phyloP scores from a whole-genome alignment of 2,113 vertebrate species.

The Potamarius usumacintae region DNA sequence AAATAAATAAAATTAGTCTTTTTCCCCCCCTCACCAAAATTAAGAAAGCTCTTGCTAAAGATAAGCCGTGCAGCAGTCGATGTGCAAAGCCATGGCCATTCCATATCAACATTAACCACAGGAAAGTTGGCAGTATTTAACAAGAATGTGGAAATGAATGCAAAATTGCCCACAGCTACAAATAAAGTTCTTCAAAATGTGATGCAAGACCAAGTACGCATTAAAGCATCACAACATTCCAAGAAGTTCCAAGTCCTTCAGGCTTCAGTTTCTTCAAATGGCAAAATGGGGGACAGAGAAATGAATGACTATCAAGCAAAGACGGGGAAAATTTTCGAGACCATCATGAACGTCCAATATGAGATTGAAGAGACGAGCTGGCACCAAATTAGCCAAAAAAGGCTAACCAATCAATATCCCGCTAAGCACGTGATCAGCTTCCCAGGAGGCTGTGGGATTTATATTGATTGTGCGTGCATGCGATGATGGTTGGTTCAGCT shows the following conservation, averaged over 20 bases:
- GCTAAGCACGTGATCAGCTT: constrained; percentile 33
- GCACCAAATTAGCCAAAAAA: background rate
- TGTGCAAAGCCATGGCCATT: background rate
- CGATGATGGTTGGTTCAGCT: background rate
- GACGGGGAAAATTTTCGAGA: background rate
- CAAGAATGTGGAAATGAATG: background rate
- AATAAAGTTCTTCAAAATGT: background rate
- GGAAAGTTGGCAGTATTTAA: background rate
- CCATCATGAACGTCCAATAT: background rate
- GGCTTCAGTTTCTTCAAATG: background rate
- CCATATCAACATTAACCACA: background rate
- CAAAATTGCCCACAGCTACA: background rate
- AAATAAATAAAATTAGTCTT: background rate
- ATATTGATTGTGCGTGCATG: constrained; percentile 16
- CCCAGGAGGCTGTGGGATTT: constrained; percentile 5
- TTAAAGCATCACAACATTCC: no score
- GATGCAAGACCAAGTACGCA: background rate
- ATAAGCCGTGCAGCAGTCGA: background rate
- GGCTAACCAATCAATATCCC: background rate
- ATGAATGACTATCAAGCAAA: background rate
- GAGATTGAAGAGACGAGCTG: background rate
- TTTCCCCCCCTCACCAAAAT: background rate
- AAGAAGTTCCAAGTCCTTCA: background rate
- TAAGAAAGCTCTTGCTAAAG: background rate
- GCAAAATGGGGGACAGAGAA: background rate